Evolutionary conservation across 92 coral and sea anemone species (phyloP).

Genomic region (Metridium senile): DNA sequence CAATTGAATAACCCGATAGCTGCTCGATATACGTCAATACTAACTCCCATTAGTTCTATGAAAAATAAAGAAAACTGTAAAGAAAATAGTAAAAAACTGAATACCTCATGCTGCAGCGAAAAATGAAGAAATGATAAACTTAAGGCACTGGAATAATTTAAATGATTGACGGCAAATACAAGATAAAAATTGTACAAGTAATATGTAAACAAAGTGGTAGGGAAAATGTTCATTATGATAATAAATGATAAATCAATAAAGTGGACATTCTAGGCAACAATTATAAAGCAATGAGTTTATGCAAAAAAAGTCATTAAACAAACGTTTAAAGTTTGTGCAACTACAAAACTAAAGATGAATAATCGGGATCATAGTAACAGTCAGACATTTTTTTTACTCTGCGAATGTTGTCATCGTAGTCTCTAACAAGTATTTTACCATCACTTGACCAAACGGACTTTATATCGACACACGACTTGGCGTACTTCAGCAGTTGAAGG

Average conservation of each 20-base stretch:
- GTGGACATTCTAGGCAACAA: neutral
- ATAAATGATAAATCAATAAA: neutral
- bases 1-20: slow-evolving; percentile 14
- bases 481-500: too few species aligned
- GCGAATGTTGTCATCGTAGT: neutral
- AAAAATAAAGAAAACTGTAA: neutral
- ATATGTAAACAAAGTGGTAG: neutral
- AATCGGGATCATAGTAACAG: neutral
- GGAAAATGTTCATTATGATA: neutral
- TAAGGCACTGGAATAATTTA: neutral
- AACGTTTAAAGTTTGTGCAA: neutral
- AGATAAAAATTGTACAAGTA: neutral
- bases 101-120: neutral
- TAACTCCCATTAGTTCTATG: neutral
- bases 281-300: neutral
- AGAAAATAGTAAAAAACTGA: neutral
- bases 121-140: neutral
- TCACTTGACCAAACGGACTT: slow-evolving; percentile 7
- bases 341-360: neutral
- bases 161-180: neutral
- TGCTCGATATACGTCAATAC: neutral
- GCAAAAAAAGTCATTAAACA: neutral
- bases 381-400: slow-evolving; percentile 1
- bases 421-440: slow-evolving; percentile 12
- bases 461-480: too few species aligned